Conservation (phyloP, 2,888 invertebrate species). For the Candidula unifasciata region DNA sequence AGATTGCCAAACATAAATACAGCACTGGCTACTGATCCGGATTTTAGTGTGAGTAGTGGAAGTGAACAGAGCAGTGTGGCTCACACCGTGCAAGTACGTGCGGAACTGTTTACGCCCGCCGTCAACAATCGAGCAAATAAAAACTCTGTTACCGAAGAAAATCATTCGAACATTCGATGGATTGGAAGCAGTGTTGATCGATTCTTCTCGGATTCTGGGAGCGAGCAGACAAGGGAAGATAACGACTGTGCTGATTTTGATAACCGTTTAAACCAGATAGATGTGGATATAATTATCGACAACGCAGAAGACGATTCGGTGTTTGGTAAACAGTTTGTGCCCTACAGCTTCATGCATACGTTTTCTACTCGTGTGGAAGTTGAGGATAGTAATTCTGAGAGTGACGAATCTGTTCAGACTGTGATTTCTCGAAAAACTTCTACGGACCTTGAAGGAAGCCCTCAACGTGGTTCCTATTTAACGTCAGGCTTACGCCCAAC, state of each 20-base stretch:
- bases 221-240: no score
- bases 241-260: no score
- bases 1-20: neutral
- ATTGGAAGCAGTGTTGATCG: neutral
- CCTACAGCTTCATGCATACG: neutral
- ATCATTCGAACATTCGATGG: neutral
- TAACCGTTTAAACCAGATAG: neutral
- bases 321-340: neutral
- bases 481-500: neutral
- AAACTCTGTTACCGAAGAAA: neutral
- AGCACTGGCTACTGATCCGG: neutral
- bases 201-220: neutral
- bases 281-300: no score
- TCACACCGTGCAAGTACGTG: neutral
- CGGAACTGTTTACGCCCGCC: neutral
- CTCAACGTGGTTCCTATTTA: neutral
- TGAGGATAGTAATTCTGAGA: conserved; percentile 40
- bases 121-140: neutral
- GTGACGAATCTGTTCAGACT: conserved; percentile 48
- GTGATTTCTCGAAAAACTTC: conserved; percentile 34
- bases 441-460: neutral
- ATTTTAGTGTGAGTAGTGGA: neutral
- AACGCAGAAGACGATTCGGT: no score
- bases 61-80: no score
- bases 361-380: conserved; percentile 34